Evolutionary conservation across 1,140 invertebrate species (phyloP), one percentile per base, ranked within the genome.

Genomic region (Aphelinus certus): DNA sequence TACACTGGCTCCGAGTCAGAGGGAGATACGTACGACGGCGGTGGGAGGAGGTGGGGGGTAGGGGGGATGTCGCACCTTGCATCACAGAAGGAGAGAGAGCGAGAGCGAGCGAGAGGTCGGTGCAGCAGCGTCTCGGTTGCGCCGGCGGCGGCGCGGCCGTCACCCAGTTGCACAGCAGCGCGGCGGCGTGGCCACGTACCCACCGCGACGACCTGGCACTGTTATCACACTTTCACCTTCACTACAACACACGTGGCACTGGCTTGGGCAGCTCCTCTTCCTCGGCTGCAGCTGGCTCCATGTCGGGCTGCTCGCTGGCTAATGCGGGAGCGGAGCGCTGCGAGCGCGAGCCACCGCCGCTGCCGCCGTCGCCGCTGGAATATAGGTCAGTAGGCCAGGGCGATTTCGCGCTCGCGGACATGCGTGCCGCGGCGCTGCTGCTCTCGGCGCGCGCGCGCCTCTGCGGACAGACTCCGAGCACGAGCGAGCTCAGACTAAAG

Each of bases 321-420:
- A 73, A 85, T 85, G 83, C 83, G 84, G 83, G 85, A 85, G 83
- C 84, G 82, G 84, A 83, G 51, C 51, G 51, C 4, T 53, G 51
- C 9, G 51, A 4, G 51, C 51, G 51, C 51, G 51, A 4, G 51
- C 51, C 4, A 82, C 83, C 80, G 81, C 82, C 73, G 81, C 84
- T 10, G 3, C 42, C 45, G 43, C 60, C 45, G 42, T 62, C 4
- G 51, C 51, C 51, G 51, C 51, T 9, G 43, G 60, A 79, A 88
- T 87, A 87, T 88, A 86, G 87, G 87, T 88, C 84, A 88, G 86
- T 88, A 82, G 87, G 87, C 86, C 87, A 88, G 85, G 86, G 87
- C 85, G 83, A 88, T 86, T 84, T 81, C 82, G 84, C 51, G 51
- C 51, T 53, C 82, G 82, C 85, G 83, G 85, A 86, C 85, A 85